Percentiles rank a stretch among this genome's conserved stretches.
Conservation (phyloP, 2,797 vertebrate species). For the Anguilla obscura region DNA sequence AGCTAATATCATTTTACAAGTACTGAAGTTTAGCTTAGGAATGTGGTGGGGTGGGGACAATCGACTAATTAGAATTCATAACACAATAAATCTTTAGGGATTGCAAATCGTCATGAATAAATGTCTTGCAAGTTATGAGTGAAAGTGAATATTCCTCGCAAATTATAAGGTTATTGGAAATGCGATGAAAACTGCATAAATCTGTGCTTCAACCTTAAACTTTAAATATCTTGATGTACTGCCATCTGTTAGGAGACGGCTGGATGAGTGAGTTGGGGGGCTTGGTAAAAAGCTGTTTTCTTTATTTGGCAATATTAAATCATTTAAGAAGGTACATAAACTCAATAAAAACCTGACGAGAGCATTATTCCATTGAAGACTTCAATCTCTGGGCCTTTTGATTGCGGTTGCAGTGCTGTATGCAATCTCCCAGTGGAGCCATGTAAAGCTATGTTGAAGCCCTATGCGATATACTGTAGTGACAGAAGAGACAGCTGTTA, state of each 20-base stretch:
- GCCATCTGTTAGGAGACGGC: neutral
- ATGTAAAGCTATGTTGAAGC: neutral
- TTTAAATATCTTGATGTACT: neutral
- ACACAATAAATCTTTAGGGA: slow-evolving; percentile 1
- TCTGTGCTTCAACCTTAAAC: neutral
- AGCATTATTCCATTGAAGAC: neutral
- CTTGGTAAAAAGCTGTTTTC: neutral
- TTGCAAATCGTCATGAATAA: slow-evolving; percentile 8
- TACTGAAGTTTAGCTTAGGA: neutral
- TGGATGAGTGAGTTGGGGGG: neutral
- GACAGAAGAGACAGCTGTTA: slow-evolving; percentile 9
- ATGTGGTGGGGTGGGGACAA: neutral
- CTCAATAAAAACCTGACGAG: slow-evolving; percentile 28
- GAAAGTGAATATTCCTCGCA: slow-evolving; percentile 3
- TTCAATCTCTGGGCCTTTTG: neutral
- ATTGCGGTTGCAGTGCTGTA: neutral
- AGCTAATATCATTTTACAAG: slow-evolving; percentile 3
- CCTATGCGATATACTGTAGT: neutral
- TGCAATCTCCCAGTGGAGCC: neutral
- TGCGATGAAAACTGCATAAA: neutral
- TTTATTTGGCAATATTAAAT: slow-evolving; percentile 2
- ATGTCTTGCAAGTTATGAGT: too few species aligned
- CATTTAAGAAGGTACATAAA: slow-evolving; percentile 18
- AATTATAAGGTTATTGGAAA: neutral
- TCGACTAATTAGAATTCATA: slow-evolving; percentile 1